A percentile compares a stretch with the other conserved stretches of the same genome.
Evolutionary conservation across 2,888 invertebrate species (phyloP).

Genomic region (Smittia sp.): DNA sequence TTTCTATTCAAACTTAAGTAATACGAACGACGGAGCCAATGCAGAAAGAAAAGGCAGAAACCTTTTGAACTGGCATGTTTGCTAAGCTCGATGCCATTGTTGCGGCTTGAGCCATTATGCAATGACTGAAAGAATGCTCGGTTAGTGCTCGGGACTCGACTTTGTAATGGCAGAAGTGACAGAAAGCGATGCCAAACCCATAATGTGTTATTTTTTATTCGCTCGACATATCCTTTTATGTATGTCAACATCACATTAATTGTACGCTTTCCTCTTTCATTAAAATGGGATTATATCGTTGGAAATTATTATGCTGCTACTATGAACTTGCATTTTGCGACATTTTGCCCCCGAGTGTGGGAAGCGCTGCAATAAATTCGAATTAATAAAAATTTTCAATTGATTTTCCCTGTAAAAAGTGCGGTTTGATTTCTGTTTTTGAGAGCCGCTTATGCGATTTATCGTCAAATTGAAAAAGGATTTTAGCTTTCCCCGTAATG

Average conservation of each 20-base stretch:
- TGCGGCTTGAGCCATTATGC: neutral
- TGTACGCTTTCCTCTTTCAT: slow-evolving; percentile 28
- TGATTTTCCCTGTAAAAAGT: neutral
- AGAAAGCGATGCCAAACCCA: slow-evolving; percentile 26
- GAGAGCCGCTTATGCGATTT: neutral
- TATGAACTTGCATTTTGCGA: slow-evolving; percentile 17
- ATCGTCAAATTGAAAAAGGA: neutral
- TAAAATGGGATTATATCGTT: slow-evolving; percentile 31
- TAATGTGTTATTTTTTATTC: slow-evolving; percentile 26
- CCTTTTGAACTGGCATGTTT: slow-evolving; percentile 26
- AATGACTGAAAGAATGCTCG: slow-evolving; percentile 1
- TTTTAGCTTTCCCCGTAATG: neutral
- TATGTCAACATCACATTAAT: slow-evolving; percentile 33
- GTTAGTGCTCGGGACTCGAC: neutral
- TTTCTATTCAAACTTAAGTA: neutral
- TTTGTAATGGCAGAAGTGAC: neutral
- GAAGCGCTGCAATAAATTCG: slow-evolving; percentile 6
- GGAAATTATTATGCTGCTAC: slow-evolving; percentile 23
- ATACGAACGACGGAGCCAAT: neutral
- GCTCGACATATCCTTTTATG: slow-evolving; percentile 14
- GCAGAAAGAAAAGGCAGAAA: neutral
- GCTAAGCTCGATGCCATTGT: slow-evolving; percentile 1
- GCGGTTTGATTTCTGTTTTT: neutral
- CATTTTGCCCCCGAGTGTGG: neutral
- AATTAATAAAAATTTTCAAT: slow-evolving; percentile 16